phyloP scores from a whole-genome alignment of 2,888 invertebrate species.

The Epirrhoe alternata region DNA sequence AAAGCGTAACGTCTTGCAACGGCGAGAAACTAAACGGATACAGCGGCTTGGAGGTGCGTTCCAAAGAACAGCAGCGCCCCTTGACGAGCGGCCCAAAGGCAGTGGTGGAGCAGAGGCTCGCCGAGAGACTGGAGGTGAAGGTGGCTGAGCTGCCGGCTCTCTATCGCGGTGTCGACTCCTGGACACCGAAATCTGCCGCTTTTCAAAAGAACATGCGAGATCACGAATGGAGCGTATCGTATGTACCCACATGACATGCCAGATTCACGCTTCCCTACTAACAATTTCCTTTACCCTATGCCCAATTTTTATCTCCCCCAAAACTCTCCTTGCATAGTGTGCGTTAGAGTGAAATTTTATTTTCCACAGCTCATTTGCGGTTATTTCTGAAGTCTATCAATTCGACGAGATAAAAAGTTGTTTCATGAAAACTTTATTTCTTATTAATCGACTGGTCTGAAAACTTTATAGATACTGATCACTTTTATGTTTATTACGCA shows the following conservation, averaged over 20 bases:
- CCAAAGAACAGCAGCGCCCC: conserved; percentile 70
- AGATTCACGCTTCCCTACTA: conserved; percentile 52
- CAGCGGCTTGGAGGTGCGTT: conserved; percentile 68
- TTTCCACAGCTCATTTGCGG: background rate
- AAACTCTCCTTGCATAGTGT: conserved; percentile 17
- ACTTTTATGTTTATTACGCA: conserved; percentile 2
- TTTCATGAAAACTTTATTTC: too few species aligned
- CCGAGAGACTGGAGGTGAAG: conserved; percentile 81
- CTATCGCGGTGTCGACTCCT: conserved; percentile 89
- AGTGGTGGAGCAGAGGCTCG: conserved; percentile 79
- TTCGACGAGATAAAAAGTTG: too few species aligned
- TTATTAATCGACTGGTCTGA: background rate
- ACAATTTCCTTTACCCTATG: conserved; percentile 44
- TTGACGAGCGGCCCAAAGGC: conserved; percentile 77
- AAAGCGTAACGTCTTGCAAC: conserved; percentile 80
- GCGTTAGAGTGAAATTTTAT: conserved; percentile 22
- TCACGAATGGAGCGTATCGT: conserved; percentile 85
- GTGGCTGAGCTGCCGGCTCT: conserved; percentile 87
- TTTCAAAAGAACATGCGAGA: conserved; percentile 85
- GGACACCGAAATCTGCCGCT: conserved; percentile 89
- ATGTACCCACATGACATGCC: conserved; percentile 63
- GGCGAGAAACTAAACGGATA: conserved; percentile 78
- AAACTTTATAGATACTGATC: background rate
- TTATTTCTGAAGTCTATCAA: conserved; percentile 6
- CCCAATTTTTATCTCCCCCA: conserved; percentile 17